Evolutionary conservation across 2,797 vertebrate species (phyloP), one percentile per base, ranked within the genome.

Genomic region (Picus viridis): DNA sequence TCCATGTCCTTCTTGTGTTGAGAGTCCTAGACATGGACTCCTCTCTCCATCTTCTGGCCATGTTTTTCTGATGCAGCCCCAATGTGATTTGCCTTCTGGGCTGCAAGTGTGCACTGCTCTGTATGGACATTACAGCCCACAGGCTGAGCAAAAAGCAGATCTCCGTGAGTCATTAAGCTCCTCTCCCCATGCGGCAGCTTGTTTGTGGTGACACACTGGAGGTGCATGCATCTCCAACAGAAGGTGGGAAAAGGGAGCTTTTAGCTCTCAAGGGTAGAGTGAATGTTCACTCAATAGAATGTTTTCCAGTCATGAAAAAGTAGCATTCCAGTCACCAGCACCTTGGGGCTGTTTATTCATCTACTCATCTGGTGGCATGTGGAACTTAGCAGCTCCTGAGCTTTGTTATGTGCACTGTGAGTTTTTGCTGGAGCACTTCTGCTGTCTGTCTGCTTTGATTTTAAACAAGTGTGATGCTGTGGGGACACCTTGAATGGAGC

Each of bases 231-330:
- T 51, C 39, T 17, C 15, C 65, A 9, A 20, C 56, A 62, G 53
- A 82, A 79, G 76, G 67, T 64, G 89, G 75, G 59, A 49, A 90
- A 93, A 73, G 43, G 53, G 80, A 56, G 13, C 56, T 86, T 86
- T 79, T 53, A 86, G 54, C 58, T 87, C 72, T 86, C 72, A 30
- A 78, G 84, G 71, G 59, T 67, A 64, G 86, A 84, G 79, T 6
- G 58, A 64, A 57, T 47, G 47, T 72, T 92, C 84, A 86, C 78
- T 89, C 92, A 89, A 94, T 30, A 94, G 84, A 89, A 82, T 16
- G 0, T 43, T 86, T 92, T 83, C 91, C 84, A 78, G 74, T 43
- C 57, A 39, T 0, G 16, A 74, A 64, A 87, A 93, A 51, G 63
- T 26, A 1, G 57, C 0, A 5, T 61, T 87, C 2, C 6, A 93